Evolutionary conservation across 2,888 invertebrate genomes (phyloP), one percentile per base, ranked within the genome.

Genomic region (Pristionchus mayeri): DNA sequence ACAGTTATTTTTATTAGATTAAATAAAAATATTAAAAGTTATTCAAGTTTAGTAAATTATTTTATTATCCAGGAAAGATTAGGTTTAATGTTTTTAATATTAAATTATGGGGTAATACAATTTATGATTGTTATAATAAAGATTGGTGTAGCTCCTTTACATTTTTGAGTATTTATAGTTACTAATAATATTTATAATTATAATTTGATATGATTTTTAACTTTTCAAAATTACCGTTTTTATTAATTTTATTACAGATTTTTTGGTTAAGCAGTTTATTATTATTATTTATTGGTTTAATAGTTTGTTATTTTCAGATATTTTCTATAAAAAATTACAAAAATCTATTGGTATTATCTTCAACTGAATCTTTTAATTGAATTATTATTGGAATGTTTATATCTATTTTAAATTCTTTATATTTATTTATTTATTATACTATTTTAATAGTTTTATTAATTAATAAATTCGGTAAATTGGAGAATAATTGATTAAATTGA

Each of bases 161-260:
- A 88, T 85, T 88, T 88, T 85, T 88, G 87, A 85, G 81, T 88
- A 85, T 88, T 88, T 88, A 87, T 54, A 82, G 87, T 88, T 18
- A 85, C 85, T 16, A 87, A 86, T 85, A 87, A 86, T 87, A 71
- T 88, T 85, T 85, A 84, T 86, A 85, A 84, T 85, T 88, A 83
- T 86, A 67, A 82, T 67, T 86, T 88, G 60, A 86, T 88, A 60
- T 88, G 88, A 76, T 88, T 88, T 87, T 88, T 88, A 88, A 88
- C 88, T 44, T 88, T 88, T 87, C 88, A 88, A 84, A 88, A 63
- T 87, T 89, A 95, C 93, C 96, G 89, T 96, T 95, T 94, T 96
- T 96, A 6, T 95, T 95, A 50, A 88, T 89, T 86, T 86, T 88
- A 57, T 87, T 88, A 83, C 85, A 87, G 24, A 81, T 88, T 76